Percentiles rank a stretch among this genome's conserved stretches.
Conservation (phyloP, 2,888 invertebrate species). For the Erpobdella octoculata region DNA sequence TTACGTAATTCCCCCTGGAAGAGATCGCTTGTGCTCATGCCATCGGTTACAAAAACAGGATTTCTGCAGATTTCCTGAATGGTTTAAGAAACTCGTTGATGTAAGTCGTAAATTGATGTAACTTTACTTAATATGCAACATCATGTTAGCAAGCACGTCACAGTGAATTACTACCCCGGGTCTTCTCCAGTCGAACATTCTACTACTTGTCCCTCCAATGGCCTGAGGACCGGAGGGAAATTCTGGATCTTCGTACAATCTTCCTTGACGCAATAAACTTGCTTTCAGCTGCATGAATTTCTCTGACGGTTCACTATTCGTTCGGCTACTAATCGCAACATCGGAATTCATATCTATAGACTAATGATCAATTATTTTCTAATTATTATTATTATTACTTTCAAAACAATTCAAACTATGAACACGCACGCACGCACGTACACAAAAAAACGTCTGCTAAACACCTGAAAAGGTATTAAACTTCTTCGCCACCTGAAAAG, state of each 20-base stretch:
- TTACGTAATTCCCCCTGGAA: constrained; percentile 15
- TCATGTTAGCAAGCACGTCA: too few relatives aligned
- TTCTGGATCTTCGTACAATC: constrained; percentile 29
- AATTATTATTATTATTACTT: too few relatives aligned
- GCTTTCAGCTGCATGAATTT: constrained; percentile 20
- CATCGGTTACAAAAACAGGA: constrained; percentile 5
- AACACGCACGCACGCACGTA: too few relatives aligned
- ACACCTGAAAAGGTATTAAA: too few relatives aligned
- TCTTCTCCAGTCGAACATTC: too few relatives aligned
- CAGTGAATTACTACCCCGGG: too few relatives aligned
- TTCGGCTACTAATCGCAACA: too few relatives aligned
- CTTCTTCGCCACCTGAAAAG: too few relatives aligned
- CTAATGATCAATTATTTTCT: too few relatives aligned
- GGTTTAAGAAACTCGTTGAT: background rate
- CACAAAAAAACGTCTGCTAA: too few relatives aligned
- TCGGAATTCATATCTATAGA: too few relatives aligned
- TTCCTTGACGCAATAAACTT: constrained; percentile 11
- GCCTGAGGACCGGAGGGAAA: constrained; percentile 26
- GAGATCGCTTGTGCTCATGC: constrained; percentile 12
- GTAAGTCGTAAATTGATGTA: background rate
- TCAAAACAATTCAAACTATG: too few relatives aligned
- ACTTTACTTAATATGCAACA: background rate
- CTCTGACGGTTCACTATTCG: background rate
- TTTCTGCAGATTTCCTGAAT: background rate
- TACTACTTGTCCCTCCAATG: background rate